These are phyloP conservation scores for Himalopsyche tibetana DNA, from an alignment of 2,888 invertebrate genomes.

Conservation along the genomic window DNA sequence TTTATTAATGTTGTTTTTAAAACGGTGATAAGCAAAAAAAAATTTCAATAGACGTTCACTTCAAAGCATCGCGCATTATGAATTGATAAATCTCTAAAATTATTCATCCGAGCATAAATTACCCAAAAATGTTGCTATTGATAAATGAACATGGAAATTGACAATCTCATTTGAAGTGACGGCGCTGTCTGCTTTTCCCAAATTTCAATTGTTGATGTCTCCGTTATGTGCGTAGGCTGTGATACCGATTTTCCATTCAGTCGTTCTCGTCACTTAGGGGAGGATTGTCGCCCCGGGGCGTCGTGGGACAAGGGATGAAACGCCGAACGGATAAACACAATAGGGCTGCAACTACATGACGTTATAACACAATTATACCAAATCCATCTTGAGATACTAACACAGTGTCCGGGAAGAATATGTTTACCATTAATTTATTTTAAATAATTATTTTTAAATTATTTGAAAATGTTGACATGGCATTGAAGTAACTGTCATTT, in stretches of 20 bases:
- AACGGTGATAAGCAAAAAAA: neutral
- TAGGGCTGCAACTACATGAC: neutral
- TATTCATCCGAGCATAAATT: constrained; percentile 22
- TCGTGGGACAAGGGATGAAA: constrained; percentile 40
- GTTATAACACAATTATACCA: no score
- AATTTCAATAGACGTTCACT: neutral
- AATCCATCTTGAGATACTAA: neutral
- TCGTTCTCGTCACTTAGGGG: constrained; percentile 62
- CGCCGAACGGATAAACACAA: constrained; percentile 13
- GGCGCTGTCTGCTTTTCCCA: constrained; percentile 28
- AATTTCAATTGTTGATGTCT: constrained; percentile 34
- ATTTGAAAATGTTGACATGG: no score
- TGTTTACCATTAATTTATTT: no score
- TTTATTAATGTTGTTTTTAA: no score
- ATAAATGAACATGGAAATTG: constrained; percentile 34
- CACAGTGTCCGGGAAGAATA: no score
- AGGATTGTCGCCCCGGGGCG: constrained; percentile 47
- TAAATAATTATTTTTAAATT: no score
- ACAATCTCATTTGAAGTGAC: constrained; percentile 34
- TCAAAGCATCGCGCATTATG: neutral
- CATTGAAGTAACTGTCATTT: no score
- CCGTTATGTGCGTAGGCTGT: constrained; percentile 48
- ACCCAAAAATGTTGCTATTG: constrained; percentile 12
- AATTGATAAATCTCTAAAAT: neutral
- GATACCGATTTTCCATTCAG: constrained; percentile 62